A percentile compares a stretch with the other conserved stretches of the same genome.
These are phyloP conservation scores for Noctilio leporinus DNA, from an alignment of 2,113 vertebrate species.

Conservation along the genomic window DNA sequence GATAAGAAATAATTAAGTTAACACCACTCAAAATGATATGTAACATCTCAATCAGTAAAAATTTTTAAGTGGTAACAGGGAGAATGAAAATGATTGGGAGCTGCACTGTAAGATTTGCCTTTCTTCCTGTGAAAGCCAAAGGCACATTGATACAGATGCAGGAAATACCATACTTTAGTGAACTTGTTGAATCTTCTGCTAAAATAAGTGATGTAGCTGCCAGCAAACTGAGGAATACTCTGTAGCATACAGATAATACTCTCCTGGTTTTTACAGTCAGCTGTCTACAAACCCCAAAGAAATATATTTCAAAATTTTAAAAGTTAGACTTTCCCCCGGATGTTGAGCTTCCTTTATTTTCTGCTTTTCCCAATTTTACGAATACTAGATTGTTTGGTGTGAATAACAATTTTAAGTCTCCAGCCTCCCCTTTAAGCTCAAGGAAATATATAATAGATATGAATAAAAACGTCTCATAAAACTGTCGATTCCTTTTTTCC, in stretches of 20 bases:
- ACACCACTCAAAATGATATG: conserved; percentile 70
- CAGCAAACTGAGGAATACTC: conserved; percentile 50
- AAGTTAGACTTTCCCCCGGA: not conserved
- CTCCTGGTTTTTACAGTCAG: not conserved
- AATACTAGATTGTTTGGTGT: not conserved
- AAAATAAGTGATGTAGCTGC: conserved; percentile 39
- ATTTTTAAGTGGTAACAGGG: conserved; percentile 72
- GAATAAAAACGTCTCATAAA: not conserved
- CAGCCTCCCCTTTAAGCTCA: not conserved
- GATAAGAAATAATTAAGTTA: conserved; percentile 83
- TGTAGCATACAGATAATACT: not conserved
- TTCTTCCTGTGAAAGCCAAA: conserved; percentile 63
- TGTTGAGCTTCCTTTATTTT: not conserved
- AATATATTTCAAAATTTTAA: not conserved
- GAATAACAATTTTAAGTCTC: not conserved
- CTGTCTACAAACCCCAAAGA: not conserved
- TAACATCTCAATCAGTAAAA: conserved; percentile 77
- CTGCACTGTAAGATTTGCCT: conserved; percentile 22
- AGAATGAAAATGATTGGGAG: conserved; percentile 69
- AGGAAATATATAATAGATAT: not conserved
- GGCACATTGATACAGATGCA: conserved; percentile 57
- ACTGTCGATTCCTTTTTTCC: not conserved
- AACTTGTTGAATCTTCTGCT: conserved; percentile 49
- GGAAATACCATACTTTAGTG: conserved; percentile 20
- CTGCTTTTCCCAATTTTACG: not conserved